These are phyloP conservation scores for Triops cancriformis DNA, from an alignment of 1,140 invertebrate genomes.

Conservation along the genomic window DNA sequence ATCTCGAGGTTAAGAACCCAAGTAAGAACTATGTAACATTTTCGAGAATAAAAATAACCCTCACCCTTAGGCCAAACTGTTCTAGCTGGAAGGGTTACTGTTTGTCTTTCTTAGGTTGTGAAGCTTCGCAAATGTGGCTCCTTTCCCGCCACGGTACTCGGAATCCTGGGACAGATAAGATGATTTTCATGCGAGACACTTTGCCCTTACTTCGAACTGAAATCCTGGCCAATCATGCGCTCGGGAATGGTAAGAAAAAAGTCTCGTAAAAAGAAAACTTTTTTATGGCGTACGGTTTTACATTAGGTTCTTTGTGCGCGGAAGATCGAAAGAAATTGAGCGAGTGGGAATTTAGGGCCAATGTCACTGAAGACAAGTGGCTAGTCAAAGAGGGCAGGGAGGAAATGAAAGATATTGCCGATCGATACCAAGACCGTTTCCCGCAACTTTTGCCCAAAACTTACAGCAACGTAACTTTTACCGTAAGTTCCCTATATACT, in stretches of 20 bases:
- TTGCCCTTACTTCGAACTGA: constrained; percentile 46
- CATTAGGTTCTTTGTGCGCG: constrained; percentile 36
- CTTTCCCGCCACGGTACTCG: constrained; percentile 54
- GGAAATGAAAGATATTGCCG: constrained; percentile 54
- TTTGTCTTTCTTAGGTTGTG: constrained; percentile 43
- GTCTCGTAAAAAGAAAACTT: not conserved
- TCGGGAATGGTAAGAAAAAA: constrained; percentile 33
- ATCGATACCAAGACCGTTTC: constrained; percentile 56
- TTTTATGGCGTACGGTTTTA: constrained; percentile 17
- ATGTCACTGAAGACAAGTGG: constrained; percentile 42
- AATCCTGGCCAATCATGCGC: constrained; percentile 50
- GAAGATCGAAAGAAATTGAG: constrained; percentile 41
- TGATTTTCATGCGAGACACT: constrained; percentile 42
- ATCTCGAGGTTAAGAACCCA: constrained; percentile 43
- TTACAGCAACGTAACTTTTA: constrained; percentile 49
- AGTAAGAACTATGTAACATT: constrained; percentile 38
- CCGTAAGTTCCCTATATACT: constrained; percentile 38
- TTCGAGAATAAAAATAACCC: not conserved
- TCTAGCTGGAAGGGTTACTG: not conserved
- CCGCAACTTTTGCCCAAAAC: constrained; percentile 47
- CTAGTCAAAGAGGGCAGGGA: constrained; percentile 54
- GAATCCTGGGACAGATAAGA: constrained; percentile 46
- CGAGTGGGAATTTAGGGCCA: constrained; percentile 44
- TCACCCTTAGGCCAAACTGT: not conserved
- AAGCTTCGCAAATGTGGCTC: constrained; percentile 53